These are phyloP conservation scores for Catharus minimus DNA, from an alignment of 2,113 vertebrate species.

Conservation along the genomic window DNA sequence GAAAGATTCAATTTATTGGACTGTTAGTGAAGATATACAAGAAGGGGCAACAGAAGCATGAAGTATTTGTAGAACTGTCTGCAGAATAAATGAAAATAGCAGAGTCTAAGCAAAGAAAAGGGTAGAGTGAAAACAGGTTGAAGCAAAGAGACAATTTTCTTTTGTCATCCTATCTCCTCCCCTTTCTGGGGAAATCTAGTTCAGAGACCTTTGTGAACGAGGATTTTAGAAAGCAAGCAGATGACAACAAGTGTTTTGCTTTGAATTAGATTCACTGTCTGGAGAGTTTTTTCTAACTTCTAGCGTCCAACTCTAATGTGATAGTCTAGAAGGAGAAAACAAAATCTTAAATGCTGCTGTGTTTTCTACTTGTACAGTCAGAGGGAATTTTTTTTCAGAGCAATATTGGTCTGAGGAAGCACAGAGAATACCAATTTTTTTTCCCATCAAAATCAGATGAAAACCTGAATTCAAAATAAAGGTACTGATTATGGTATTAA, in stretches of 20 bases:
- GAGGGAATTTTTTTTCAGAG: neutral
- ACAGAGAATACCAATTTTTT: neutral
- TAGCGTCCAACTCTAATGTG: neutral
- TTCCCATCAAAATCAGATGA: neutral
- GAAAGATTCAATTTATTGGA: neutral
- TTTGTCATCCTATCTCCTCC: neutral
- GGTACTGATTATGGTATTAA: neutral
- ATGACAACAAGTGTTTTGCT: neutral
- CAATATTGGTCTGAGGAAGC: neutral
- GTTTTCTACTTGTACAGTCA: neutral
- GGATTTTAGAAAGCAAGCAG: neutral
- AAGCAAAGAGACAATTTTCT: neutral
- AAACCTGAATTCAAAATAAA: neutral
- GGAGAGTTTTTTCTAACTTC: neutral
- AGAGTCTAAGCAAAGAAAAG: neutral
- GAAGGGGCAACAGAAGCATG: neutral
- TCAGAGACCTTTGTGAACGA: neutral
- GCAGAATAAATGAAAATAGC: neutral
- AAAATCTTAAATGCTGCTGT: neutral
- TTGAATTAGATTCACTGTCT: neutral
- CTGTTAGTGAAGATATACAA: neutral
- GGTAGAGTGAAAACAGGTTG: neutral
- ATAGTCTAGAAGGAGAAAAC: neutral
- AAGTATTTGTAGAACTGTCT: neutral
- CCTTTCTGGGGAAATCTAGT: neutral